Percentiles rank a stretch among this genome's conserved stretches.
Conservation (phyloP, 2,888 invertebrate species). For the Glyphotaelius pellucidus region DNA sequence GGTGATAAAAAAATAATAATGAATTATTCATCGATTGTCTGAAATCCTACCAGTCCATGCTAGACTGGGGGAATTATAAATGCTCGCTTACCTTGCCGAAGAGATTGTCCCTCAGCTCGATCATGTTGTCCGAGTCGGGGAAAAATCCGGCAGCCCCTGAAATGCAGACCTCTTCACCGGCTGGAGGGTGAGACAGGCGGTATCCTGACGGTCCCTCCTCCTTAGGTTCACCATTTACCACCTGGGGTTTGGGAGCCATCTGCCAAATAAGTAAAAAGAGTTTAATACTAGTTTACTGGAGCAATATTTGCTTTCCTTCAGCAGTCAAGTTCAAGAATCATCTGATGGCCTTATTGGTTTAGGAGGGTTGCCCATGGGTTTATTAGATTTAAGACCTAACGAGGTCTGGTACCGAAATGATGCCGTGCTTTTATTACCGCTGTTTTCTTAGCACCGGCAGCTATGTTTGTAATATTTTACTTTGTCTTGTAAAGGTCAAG, state of each 20-base stretch:
- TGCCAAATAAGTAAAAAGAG: background rate
- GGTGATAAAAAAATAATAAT: too few species aligned
- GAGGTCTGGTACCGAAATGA: too few species aligned
- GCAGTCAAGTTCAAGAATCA: too few species aligned
- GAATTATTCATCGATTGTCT: background rate
- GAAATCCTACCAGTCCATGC: background rate
- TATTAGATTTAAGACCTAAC: too few species aligned
- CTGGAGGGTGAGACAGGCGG: conserved; percentile 77
- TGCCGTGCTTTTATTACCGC: too few species aligned
- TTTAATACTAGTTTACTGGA: background rate
- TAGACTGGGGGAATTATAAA: background rate
- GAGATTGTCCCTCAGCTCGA: conserved; percentile 79
- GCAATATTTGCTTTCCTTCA: too few species aligned
- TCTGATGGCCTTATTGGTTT: too few species aligned
- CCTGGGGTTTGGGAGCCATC: conserved; percentile 48
- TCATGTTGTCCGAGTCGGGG: conserved; percentile 83
- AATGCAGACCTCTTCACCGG: conserved; percentile 82
- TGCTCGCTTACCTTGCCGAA: conserved; percentile 82
- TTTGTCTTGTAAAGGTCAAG: too few species aligned
- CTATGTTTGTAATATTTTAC: too few species aligned
- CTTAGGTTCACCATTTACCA: background rate
- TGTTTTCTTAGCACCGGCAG: too few species aligned
- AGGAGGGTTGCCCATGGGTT: too few species aligned
- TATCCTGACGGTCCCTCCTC: conserved; percentile 72
- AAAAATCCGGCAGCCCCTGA: conserved; percentile 84